Evolutionary conservation across 1,140 invertebrate species (phyloP).

Genomic region (Meloidogyne hapla): DNA sequence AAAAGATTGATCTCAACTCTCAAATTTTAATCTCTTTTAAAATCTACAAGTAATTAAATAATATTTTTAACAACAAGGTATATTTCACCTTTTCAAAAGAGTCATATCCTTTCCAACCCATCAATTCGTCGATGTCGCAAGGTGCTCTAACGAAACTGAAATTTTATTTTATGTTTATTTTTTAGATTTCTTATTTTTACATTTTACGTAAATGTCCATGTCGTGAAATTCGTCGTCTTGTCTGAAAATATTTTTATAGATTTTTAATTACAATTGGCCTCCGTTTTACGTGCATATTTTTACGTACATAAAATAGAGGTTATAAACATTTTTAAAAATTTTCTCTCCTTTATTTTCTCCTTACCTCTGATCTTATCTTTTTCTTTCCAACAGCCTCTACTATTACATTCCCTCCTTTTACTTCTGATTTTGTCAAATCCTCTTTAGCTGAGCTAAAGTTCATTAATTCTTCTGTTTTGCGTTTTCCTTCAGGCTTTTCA

Average conservation of each 20-base stretch:
- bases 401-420: neutral
- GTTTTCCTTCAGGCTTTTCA: conserved; percentile 22
- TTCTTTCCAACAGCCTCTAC: conserved; percentile 7
- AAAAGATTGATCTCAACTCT: too few species aligned
- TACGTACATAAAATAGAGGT: too few species aligned
- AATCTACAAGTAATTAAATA: too few species aligned
- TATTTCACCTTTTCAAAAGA: conserved; percentile 49
- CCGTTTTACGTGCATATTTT: too few species aligned
- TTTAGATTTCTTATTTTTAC: neutral
- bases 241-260: neutral
- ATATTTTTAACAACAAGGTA: too few species aligned
- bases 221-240: neutral
- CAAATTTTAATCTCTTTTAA: too few species aligned
- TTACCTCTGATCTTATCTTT: conserved; percentile 4
- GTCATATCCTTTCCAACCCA: conserved; percentile 40
- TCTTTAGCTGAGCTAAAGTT: conserved; percentile 11
- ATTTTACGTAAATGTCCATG: neutral
- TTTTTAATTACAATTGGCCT: too few species aligned
- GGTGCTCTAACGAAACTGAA: conserved; percentile 40
- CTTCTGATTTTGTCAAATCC: neutral
- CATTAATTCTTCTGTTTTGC: conserved; percentile 32
- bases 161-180: neutral
- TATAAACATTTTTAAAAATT: neutral
- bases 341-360: neutral
- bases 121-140: conserved; percentile 47